These are phyloP conservation scores for Hermaeophaga mercurialis DNA, from an alignment of 2,888 invertebrate species.

Conservation along the genomic window DNA sequence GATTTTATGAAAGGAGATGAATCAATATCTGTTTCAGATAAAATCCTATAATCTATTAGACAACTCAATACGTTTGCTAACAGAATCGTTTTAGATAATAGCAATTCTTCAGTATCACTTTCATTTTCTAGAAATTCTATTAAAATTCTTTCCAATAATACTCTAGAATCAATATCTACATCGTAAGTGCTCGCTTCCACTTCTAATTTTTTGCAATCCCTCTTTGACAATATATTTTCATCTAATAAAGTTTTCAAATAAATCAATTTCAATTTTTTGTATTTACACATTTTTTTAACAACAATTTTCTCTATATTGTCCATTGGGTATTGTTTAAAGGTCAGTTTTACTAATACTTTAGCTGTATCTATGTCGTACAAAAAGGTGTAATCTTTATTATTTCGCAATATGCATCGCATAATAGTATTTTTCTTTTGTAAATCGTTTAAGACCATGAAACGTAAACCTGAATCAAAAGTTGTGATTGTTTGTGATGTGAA, in stretches of 20 bases:
- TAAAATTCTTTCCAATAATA: conserved; percentile 26
- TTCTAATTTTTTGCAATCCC: conserved; percentile 6
- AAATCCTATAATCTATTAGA: conserved; percentile 32
- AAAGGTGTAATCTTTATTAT: conserved; percentile 34
- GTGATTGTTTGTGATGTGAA: conserved; percentile 53
- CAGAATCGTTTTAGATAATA: conserved; percentile 34
- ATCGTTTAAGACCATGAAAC: conserved; percentile 44
- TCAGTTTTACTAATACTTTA: conserved; percentile 45
- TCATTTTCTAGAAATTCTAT: conserved; percentile 26
- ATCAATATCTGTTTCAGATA: conserved; percentile 29
- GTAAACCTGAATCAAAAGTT: conserved; percentile 53
- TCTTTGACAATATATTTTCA: conserved; percentile 26
- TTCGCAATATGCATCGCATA: conserved; percentile 45
- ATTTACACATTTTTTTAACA: conserved; percentile 27
- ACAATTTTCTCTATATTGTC: conserved; percentile 6
- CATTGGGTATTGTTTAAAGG: conserved; percentile 48
- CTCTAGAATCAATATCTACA: conserved; percentile 30
- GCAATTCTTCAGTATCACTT: conserved; percentile 26
- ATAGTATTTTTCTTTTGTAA: conserved; percentile 39
- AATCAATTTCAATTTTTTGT: conserved; percentile 44
- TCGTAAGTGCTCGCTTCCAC: conserved; percentile 24
- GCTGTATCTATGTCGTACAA: conserved; percentile 39
- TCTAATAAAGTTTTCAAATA: conserved; percentile 47
- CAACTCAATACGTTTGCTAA: conserved; percentile 35
- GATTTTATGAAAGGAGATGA: conserved; percentile 26